A percentile compares a stretch with the other conserved stretches of the same genome.
Evolutionary conservation across 2,888 invertebrate genomes (phyloP).

Genomic region (Lathronympha strigana): DNA sequence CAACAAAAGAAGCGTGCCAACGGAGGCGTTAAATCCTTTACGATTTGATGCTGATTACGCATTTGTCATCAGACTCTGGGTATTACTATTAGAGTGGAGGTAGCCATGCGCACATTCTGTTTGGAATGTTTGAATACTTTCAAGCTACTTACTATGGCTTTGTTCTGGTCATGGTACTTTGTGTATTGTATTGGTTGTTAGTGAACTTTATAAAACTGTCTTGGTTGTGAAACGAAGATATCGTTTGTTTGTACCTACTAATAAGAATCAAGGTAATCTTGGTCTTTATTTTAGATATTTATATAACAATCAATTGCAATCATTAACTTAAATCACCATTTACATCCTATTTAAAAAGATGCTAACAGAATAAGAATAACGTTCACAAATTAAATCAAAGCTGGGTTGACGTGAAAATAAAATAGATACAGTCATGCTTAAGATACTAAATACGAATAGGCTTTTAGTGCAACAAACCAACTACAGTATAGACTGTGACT

Average conservation of each 20-base stretch:
- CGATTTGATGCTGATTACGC: constrained; percentile 80
- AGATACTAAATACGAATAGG: constrained; percentile 67
- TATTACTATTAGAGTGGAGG: constrained; percentile 50
- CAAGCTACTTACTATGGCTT: constrained; percentile 12
- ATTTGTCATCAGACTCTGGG: constrained; percentile 74
- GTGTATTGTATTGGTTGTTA: neutral
- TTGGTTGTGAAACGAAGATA: neutral
- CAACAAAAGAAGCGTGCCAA: constrained; percentile 83
- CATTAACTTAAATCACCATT: neutral
- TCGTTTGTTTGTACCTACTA: neutral
- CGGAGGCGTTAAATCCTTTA: constrained; percentile 85
- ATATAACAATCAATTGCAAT: constrained; percentile 42
- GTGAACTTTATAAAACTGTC: neutral
- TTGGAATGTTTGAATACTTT: constrained; percentile 6
- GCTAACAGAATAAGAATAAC: constrained; percentile 21
- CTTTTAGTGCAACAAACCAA: constrained; percentile 70
- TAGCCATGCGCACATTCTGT: constrained; percentile 53
- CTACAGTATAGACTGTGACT: constrained; percentile 57
- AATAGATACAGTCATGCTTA: constrained; percentile 74
- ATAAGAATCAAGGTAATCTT: neutral
- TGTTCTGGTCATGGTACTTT: neutral
- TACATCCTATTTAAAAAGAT: constrained; percentile 5
- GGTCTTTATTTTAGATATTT: constrained; percentile 53
- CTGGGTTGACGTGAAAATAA: constrained; percentile 30
- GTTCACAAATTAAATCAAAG: constrained; percentile 25